Percentiles rank a stretch among this genome's conserved stretches.
Evolutionary conservation across 1,140 invertebrate species (phyloP).

Genomic region (Habropoda laboriosa): DNA sequence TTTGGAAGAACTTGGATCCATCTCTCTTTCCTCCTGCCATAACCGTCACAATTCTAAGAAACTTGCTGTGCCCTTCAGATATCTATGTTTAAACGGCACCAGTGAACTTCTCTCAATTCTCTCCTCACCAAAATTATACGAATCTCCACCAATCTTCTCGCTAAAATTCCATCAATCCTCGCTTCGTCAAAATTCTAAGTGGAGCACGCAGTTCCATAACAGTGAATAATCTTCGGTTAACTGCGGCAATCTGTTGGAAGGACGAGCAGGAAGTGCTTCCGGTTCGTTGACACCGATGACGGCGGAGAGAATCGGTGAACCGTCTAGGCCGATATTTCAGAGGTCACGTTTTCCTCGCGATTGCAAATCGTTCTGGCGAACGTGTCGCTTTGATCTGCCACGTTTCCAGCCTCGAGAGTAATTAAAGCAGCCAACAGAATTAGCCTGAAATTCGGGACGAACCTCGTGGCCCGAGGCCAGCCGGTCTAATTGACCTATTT

Average conservation of each 20-base stretch:
- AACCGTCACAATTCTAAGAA: too few species aligned
- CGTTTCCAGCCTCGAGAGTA: conserved; percentile 46
- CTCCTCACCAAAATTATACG: too few species aligned
- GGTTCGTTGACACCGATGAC: neutral
- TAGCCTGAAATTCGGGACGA: conserved; percentile 63
- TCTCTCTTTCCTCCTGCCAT: too few species aligned
- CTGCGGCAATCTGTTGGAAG: neutral
- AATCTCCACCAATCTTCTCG: too few species aligned
- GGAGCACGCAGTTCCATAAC: neutral
- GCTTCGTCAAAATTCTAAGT: too few species aligned
- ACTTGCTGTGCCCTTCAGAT: too few species aligned
- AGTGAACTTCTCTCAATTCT: too few species aligned
- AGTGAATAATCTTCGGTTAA: neutral
- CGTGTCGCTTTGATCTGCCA: conserved; percentile 57
- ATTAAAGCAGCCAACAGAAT: conserved; percentile 67
- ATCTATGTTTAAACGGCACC: too few species aligned
- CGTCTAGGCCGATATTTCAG: neutral
- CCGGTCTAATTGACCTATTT: conserved; percentile 66
- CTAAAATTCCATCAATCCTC: neutral
- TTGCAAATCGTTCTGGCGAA: conserved; percentile 39
- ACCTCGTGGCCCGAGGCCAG: conserved; percentile 56
- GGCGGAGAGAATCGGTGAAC: neutral
- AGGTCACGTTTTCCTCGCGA: conserved; percentile 20
- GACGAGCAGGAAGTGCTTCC: neutral
- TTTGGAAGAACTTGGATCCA: too few species aligned